A percentile compares a stretch with the other conserved stretches of the same genome.
Evolutionary conservation across 2,888 invertebrate species (phyloP).

Genomic region (Drosophila stalkeri): DNA sequence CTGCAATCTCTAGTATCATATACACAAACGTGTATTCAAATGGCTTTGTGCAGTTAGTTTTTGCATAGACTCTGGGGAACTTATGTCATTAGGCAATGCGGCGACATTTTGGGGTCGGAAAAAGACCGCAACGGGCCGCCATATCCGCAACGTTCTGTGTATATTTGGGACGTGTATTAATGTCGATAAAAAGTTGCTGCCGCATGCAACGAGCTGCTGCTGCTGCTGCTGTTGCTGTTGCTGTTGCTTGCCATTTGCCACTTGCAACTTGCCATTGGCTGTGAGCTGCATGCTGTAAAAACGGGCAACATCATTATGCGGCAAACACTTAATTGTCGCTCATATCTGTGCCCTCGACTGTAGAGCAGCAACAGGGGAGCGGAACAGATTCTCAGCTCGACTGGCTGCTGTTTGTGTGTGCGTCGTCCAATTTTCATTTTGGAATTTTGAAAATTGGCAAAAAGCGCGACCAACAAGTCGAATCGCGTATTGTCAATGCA

Average conservation of each 20-base stretch:
- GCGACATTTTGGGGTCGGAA: slow-evolving; percentile 31
- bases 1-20: not conserved
- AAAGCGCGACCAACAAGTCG: slow-evolving; percentile 47
- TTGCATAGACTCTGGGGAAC: slow-evolving; percentile 34
- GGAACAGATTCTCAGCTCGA: slow-evolving; percentile 4
- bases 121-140: slow-evolving; percentile 26
- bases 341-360: slow-evolving; percentile 66
- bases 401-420: slow-evolving; percentile 35
- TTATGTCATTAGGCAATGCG: slow-evolving; percentile 49
- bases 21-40: slow-evolving; percentile 8
- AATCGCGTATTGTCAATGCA: slow-evolving; percentile 46
- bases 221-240: slow-evolving; percentile 1
- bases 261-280: slow-evolving; percentile 17
- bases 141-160: slow-evolving; percentile 55
- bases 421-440: slow-evolving; percentile 52
- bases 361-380: not conserved
- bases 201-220: slow-evolving; percentile 29
- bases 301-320: slow-evolving; percentile 78
- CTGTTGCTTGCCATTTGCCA: slow-evolving; percentile 25
- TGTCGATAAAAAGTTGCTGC: slow-evolving; percentile 72
- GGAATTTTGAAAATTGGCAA: slow-evolving; percentile 56
- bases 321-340: slow-evolving; percentile 79
- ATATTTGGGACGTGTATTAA: slow-evolving; percentile 62
- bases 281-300: slow-evolving; percentile 54
- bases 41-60: slow-evolving; percentile 16